Conservation (phyloP, 2,797 vertebrate genomes). For the Oryzias sinensis region DNA sequence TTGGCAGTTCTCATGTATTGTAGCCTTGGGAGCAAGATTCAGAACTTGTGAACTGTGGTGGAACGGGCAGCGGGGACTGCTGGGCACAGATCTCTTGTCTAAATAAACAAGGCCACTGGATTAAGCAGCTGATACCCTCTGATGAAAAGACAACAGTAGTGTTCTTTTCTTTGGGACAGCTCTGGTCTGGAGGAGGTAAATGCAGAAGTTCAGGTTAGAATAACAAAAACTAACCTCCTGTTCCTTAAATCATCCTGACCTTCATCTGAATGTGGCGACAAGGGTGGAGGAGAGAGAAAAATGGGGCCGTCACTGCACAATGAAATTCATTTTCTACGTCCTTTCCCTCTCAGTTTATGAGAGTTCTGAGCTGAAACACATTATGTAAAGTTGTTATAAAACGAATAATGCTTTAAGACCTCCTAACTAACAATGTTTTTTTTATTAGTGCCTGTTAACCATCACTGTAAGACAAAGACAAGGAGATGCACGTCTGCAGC, state of each 20-base stretch:
- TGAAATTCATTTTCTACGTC: background rate
- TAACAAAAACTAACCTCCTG: slow-evolving; percentile 53
- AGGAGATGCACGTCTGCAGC: background rate
- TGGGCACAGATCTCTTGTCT: slow-evolving; percentile 63
- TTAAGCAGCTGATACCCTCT: slow-evolving; percentile 64
- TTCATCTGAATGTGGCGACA: slow-evolving; percentile 53
- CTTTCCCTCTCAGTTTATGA: background rate
- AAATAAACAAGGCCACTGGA: slow-evolving; percentile 69
- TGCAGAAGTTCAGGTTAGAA: slow-evolving; percentile 52
- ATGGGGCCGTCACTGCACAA: background rate
- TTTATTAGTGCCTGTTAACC: too few species aligned
- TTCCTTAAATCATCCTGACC: slow-evolving; percentile 65
- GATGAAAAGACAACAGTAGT: slow-evolving; percentile 79
- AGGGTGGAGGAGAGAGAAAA: slow-evolving; percentile 15
- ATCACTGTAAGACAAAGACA: background rate
- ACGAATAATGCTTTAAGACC: background rate
- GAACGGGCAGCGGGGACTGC: slow-evolving; percentile 47
- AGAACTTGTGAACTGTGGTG: slow-evolving; percentile 37
- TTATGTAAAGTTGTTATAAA: background rate
- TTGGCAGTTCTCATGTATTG: slow-evolving; percentile 10
- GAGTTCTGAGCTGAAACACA: too few species aligned
- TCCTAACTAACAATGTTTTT: background rate
- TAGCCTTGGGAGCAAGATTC: slow-evolving; percentile 33
- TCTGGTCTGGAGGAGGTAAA: slow-evolving; percentile 36
- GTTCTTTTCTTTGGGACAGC: slow-evolving; percentile 38